A percentile compares a stretch with the other conserved stretches of the same genome.
phyloP scores from a whole-genome alignment of 1,140 invertebrate species.

The Cyphomyrmex costatus region DNA sequence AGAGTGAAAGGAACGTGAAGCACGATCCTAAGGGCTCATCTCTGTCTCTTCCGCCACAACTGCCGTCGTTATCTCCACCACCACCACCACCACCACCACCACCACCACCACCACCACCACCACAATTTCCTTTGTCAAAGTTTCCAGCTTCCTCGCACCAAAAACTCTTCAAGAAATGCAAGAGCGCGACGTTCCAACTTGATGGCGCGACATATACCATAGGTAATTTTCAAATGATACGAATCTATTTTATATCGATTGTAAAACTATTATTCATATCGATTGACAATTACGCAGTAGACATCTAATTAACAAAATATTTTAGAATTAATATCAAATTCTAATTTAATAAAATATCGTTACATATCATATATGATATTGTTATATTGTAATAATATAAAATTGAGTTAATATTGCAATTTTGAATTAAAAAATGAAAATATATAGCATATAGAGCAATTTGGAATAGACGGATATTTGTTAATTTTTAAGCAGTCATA shows the following conservation, averaged over 20 bases:
- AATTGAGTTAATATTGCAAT: neutral
- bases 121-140: conserved; percentile 69
- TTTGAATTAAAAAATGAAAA: neutral
- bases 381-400: neutral
- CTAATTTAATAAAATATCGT: neutral
- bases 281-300: neutral
- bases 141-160: conserved; percentile 73
- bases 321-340: neutral
- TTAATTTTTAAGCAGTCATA: neutral
- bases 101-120: conserved; percentile 24
- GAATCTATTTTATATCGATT: neutral
- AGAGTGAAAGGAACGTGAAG: conserved; percentile 50
- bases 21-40: conserved; percentile 58
- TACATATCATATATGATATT: no score
- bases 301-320: neutral
- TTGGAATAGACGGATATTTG: neutral
- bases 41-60: conserved; percentile 30
- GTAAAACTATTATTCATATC: neutral
- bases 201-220: conserved; percentile 93
- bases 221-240: conserved; percentile 87
- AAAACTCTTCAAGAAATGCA: conserved; percentile 91
- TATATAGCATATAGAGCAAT: no score
- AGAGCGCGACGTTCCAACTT: conserved; percentile 92
- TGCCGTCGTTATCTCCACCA: conserved; percentile 25
- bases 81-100: conserved; percentile 67